Conservation (phyloP, 1,140 invertebrate species). For the Fopius arisanus region DNA sequence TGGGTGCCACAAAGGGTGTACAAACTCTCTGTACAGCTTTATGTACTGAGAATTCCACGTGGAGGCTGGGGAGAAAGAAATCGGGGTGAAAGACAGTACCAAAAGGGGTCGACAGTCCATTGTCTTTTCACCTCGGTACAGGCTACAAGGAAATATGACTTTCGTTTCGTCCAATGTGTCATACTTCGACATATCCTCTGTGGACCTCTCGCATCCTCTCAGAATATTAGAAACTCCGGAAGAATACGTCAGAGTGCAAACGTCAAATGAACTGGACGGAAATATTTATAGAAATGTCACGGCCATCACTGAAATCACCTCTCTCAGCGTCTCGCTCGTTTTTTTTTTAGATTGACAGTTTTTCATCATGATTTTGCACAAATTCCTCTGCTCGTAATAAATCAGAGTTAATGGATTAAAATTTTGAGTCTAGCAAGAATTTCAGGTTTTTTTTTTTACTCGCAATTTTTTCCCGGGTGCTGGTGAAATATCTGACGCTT, state of each 20-base stretch:
- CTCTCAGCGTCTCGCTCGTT: too few species aligned
- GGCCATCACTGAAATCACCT: too few species aligned
- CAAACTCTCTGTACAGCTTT: not conserved
- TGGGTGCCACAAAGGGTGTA: not conserved
- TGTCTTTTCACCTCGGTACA: slow-evolving; percentile 10
- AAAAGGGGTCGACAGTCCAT: slow-evolving; percentile 5
- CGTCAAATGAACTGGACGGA: too few species aligned
- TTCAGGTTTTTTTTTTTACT: too few species aligned
- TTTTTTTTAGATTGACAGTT: too few species aligned
- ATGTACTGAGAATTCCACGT: slow-evolving; percentile 3
- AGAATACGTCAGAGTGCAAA: slow-evolving; percentile 18
- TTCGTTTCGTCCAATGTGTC: slow-evolving; percentile 3
- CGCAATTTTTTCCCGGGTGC: too few species aligned
- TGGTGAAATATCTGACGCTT: too few species aligned
- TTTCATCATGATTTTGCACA: too few species aligned
- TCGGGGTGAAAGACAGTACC: not conserved
- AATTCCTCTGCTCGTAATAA: too few species aligned
- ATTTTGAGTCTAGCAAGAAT: too few species aligned
- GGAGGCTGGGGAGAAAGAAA: not conserved
- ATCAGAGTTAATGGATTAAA: too few species aligned
- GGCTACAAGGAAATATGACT: not conserved
- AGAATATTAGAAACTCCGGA: not conserved
- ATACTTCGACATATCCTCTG: not conserved
- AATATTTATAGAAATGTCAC: too few species aligned
- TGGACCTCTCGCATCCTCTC: not conserved